phyloP scores from a whole-genome alignment of 2,888 invertebrate genomes.

The Luperina nickerlii region DNA sequence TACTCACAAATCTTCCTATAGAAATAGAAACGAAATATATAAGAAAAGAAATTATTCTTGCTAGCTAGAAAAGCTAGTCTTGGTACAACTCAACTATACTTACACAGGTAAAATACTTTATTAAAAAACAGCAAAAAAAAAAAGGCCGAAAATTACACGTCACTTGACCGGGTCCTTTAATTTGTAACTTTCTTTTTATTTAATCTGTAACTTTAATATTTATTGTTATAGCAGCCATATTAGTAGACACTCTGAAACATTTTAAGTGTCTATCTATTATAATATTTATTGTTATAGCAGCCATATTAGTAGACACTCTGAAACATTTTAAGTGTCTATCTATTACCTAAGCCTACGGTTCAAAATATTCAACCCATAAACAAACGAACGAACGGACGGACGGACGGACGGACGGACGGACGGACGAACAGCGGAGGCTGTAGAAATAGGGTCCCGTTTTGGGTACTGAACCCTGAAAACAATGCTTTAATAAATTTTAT shows the following conservation, averaged over 20 bases:
- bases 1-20: not conserved
- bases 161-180: no score
- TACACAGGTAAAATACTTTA: not conserved
- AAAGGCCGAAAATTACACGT: not conserved
- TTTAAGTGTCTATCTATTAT: not conserved
- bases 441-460: not conserved
- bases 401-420: not conserved
- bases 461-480: not conserved
- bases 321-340: not conserved
- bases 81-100: not conserved
- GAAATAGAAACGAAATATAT: not conserved
- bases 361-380: not conserved
- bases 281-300: no score
- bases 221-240: no score
- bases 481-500: not conserved
- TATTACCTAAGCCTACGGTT: not conserved
- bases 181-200: not conserved
- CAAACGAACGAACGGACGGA: not conserved
- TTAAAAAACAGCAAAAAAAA: not conserved
- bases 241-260: no score
- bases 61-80: not conserved
- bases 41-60: no score
- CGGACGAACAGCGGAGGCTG: not conserved
- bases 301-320: no score
- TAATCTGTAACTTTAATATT: no score